Percentiles rank a stretch among this genome's conserved stretches.
phyloP scores from a whole-genome alignment of 1,140 invertebrate genomes.

The Drosophila navojoa region DNA sequence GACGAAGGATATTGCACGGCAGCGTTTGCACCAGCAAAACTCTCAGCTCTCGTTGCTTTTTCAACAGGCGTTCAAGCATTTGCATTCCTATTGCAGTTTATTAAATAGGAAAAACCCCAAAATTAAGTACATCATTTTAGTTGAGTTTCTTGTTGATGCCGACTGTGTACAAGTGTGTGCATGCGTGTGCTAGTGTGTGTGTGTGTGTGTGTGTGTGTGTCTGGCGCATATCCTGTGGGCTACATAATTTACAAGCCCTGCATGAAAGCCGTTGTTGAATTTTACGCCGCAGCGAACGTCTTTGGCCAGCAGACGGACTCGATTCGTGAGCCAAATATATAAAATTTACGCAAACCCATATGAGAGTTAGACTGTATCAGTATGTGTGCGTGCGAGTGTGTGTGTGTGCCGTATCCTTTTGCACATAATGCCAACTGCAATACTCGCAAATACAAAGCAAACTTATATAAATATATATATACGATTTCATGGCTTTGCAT shows the following conservation, averaged over 20 bases:
- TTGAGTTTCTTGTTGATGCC: conserved; percentile 57
- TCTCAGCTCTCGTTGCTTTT: conserved; percentile 39
- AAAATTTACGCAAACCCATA: conserved; percentile 61
- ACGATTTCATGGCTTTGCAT: conserved; percentile 38
- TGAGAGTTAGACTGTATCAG: background rate
- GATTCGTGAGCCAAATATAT: conserved; percentile 79
- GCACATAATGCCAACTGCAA: conserved; percentile 31
- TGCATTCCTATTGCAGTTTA: conserved; percentile 61
- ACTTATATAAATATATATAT: conserved; percentile 26
- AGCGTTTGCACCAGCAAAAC: background rate
- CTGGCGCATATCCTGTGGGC: conserved; percentile 79
- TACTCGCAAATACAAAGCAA: background rate
- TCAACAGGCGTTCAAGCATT: conserved; percentile 11
- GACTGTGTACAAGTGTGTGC: background rate
- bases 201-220: conserved; percentile 35
- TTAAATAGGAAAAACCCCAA: conserved; percentile 70
- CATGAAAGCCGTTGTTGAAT: conserved; percentile 61
- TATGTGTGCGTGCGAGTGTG: background rate
- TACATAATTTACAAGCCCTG: conserved; percentile 59
- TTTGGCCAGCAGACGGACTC: conserved; percentile 45
- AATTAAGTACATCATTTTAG: conserved; percentile 79
- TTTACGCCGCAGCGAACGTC: conserved; percentile 70
- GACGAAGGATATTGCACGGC: conserved; percentile 39
- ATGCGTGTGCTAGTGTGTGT: conserved; percentile 4
- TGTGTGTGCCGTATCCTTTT: conserved; percentile 54